A percentile compares a stretch with the other conserved stretches of the same genome.
phyloP scores from a whole-genome alignment of 2,797 vertebrate genomes.

The Pseudochaenichthys georgianus region DNA sequence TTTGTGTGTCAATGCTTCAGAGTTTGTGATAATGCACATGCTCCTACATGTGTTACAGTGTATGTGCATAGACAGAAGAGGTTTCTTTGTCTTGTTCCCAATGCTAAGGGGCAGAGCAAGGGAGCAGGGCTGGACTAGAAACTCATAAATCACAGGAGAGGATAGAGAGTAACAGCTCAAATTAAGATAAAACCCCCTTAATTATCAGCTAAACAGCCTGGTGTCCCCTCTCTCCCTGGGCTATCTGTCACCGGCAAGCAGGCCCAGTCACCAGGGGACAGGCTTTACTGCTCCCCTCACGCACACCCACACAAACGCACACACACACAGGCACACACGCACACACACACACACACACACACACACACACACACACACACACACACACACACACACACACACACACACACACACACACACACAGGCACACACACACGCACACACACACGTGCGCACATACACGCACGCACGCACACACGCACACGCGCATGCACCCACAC shows the following conservation, averaged over 20 bases:
- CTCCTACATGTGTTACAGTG: conserved; percentile 32
- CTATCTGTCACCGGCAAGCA: conserved; percentile 74
- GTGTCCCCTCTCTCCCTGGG: conserved; percentile 80
- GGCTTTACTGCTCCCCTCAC: conserved; percentile 72
- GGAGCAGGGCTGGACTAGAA: conserved; percentile 67
- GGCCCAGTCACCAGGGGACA: conserved; percentile 73
- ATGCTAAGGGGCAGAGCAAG: conserved; percentile 77
- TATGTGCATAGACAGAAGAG: conserved; percentile 48
- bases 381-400: too few species aligned
- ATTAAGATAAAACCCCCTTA: conserved; percentile 90
- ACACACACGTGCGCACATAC: conserved; percentile 39
- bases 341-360: conserved; percentile 51
- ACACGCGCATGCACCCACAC: not conserved
- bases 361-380: conserved; percentile 45
- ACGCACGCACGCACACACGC: conserved; percentile 7
- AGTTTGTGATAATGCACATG: conserved; percentile 36
- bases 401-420: conserved; percentile 36
- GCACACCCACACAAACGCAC: too few species aligned
- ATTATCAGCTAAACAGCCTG: conserved; percentile 85
- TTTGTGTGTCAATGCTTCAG: conserved; percentile 30
- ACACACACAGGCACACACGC: conserved; percentile 13
- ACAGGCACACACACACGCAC: conserved; percentile 49
- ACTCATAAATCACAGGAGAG: conserved; percentile 87
- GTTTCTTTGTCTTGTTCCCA: conserved; percentile 75
- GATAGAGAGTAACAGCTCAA: conserved; percentile 88